Base-by-base conservation (phyloP, 2,113 vertebrate species). In the Crocuta crocuta region DNA sequence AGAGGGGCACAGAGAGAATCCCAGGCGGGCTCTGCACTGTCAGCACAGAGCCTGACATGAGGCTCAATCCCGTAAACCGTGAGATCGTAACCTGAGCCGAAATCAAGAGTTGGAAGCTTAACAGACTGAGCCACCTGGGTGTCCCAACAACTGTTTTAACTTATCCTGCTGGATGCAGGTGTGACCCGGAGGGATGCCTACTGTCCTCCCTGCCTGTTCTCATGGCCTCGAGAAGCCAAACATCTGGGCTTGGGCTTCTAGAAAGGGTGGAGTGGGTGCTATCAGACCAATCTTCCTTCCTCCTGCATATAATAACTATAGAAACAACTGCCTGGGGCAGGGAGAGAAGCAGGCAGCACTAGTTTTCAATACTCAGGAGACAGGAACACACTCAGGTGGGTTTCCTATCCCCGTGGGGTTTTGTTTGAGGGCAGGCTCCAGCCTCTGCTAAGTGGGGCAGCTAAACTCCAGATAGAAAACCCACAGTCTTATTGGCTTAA, bases 291-390 rank as follows among this genome's bases (percentile, higher is more conserved):
- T 7, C 39, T 26, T 17, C 10, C 39, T 26, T 17, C 2, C 3
- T 48, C 31, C 65, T 0, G 0, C 8, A 16, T 85, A 61, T 6
- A 5, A 45, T 26, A 50, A 10, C 15, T 6, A 7, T 3, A 5
- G 4, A 33, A 79, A 28, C 79, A 39, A 43, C 35, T 9, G 53
- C 39, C 58, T 24, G 76, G 70, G 83, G 11, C 26, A 2, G 8
- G 50, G 55, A 28, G 26, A 65, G 31, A 58, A 23, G 10, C 21
- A 50, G 33, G 58, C 11, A 3, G 28, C 11, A 15, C 16, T 2
- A 39, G 39, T 39, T 39, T 39, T 26, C 65, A 45, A 5, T 1
- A 33, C 15, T n/a, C 1, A 21, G 79, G 28, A 71, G 68, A n/a
- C 1, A 43, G 79, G 19, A 61, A 28, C 0, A 3, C 7, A 1